phyloP scores from a whole-genome alignment of 2,888 invertebrate genomes.

The Drosophila differens region DNA sequence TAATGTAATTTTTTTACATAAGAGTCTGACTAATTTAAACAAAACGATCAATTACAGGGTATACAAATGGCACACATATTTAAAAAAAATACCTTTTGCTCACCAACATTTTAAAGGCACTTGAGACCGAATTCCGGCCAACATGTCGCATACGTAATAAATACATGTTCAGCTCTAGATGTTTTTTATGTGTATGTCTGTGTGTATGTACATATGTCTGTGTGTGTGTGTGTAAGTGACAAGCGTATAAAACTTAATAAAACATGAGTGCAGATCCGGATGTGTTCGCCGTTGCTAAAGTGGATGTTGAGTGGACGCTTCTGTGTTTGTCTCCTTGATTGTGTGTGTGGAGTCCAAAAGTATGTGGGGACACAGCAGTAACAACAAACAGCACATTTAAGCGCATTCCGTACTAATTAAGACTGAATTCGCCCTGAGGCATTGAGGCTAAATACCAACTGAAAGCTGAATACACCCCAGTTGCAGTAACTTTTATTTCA shows the following conservation, averaged over 20 bases:
- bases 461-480: neutral
- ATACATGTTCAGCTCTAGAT: conserved; percentile 47
- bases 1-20: neutral
- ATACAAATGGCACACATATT: conserved; percentile 8
- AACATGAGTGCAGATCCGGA: conserved; percentile 46
- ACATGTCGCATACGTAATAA: conserved; percentile 69
- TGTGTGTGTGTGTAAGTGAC: conserved; percentile 48
- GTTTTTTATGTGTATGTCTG: conserved; percentile 1
- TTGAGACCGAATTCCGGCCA: conserved; percentile 41
- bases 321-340: conserved; percentile 23
- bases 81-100: neutral
- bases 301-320: conserved; percentile 50
- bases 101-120: conserved; percentile 28
- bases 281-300: conserved; percentile 19
- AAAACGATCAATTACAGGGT: conserved; percentile 11
- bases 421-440: conserved; percentile 82
- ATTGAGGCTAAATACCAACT: conserved; percentile 2
- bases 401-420: conserved; percentile 75
- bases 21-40: neutral
- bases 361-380: conserved; percentile 30
- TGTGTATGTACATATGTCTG: neutral
- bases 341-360: conserved; percentile 37
- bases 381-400: conserved; percentile 44
- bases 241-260: conserved; percentile 70
- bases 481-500: neutral